Conservation (phyloP, 1,140 invertebrate species). For the Drosophila guanche region DNA sequence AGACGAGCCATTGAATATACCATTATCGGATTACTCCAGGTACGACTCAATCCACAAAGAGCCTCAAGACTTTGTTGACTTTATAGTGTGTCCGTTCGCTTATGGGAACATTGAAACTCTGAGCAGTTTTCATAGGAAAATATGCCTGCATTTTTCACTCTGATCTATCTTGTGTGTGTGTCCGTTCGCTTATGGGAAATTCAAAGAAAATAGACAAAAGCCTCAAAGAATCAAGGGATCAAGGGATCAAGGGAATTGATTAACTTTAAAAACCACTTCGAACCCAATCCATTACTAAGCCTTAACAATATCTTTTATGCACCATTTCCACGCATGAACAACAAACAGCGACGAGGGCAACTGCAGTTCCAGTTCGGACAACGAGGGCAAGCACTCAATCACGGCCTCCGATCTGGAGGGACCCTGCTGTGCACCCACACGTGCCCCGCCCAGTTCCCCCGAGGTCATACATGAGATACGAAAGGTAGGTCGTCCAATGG, state of each 20-base stretch:
- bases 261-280: no score
- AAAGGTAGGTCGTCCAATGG: slow-evolving; percentile 55
- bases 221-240: no score
- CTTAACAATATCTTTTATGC: slow-evolving; percentile 1
- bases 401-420: slow-evolving; percentile 80
- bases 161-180: no score
- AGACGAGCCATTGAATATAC: slow-evolving; percentile 93
- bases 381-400: slow-evolving; percentile 76
- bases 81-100: no score
- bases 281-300: not conserved
- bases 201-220: no score
- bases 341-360: slow-evolving; percentile 89
- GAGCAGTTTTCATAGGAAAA: no score
- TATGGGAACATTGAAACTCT: no score
- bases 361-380: slow-evolving; percentile 87
- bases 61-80: no score
- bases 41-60: slow-evolving; percentile 58
- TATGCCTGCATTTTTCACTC: no score
- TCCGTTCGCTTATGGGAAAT: no score
- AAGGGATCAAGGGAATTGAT: no score
- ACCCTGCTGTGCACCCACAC: slow-evolving; percentile 77
- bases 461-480: slow-evolving; percentile 75
- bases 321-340: not conserved
- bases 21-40: slow-evolving; percentile 93
- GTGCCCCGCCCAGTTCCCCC: slow-evolving; percentile 86